These are phyloP conservation scores for Eristalis pertinax DNA, from an alignment of 2,888 invertebrate species.

Conservation along the genomic window DNA sequence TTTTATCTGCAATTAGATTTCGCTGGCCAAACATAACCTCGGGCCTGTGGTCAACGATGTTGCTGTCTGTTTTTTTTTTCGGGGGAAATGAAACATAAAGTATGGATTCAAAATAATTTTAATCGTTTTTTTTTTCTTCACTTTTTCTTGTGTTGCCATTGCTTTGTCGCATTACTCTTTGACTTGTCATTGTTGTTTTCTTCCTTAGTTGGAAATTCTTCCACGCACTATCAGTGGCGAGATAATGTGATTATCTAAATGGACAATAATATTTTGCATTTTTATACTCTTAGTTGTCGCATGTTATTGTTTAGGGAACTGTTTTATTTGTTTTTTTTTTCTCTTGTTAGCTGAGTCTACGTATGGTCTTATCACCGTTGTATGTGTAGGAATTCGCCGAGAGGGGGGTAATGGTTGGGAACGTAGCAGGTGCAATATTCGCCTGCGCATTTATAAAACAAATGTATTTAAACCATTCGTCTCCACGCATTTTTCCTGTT, in stretches of 20 bases:
- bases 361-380: neutral
- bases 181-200: neutral
- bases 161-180: neutral
- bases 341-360: neutral
- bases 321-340: neutral
- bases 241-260: conserved; percentile 50
- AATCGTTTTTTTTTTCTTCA: conserved; percentile 1
- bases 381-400: neutral
- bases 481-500: too few species aligned
- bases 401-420: neutral
- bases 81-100: neutral
- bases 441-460: too few species aligned
- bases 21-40: conserved; percentile 19
- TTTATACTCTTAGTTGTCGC: conserved; percentile 16
- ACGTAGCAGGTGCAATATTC: neutral
- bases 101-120: conserved; percentile 1
- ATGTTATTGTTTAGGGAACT: conserved; percentile 6
- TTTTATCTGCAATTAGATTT: conserved; percentile 50
- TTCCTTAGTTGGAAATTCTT: neutral
- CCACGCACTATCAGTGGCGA: conserved; percentile 38
- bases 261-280: conserved; percentile 49
- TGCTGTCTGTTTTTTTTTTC: neutral
- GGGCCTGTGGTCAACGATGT: conserved; percentile 16
- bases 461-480: too few species aligned
- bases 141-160: neutral